Evolutionary conservation across 2,113 vertebrate genomes (phyloP).

Genomic region (Climacteris rufus): DNA sequence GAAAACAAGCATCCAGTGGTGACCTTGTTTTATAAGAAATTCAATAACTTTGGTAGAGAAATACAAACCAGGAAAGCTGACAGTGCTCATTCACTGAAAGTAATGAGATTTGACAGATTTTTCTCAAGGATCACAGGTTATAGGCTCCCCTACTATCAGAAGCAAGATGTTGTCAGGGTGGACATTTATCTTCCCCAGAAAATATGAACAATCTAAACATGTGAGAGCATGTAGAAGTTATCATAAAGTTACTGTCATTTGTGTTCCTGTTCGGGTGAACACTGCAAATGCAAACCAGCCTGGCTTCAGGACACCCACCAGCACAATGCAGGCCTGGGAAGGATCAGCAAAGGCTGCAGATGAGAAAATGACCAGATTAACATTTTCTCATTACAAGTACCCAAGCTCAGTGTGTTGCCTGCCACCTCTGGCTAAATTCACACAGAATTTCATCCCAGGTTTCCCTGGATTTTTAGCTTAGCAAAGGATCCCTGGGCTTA

Average conservation of each 20-base stretch:
- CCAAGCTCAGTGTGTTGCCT: neutral
- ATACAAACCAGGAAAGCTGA: neutral
- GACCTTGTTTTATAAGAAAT: neutral
- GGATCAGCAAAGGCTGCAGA: neutral
- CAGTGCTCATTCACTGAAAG: neutral
- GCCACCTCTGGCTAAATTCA: neutral
- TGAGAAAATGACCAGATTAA: neutral
- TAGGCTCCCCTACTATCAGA: neutral
- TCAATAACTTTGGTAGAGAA: neutral
- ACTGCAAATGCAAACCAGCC: neutral
- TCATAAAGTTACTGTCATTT: neutral
- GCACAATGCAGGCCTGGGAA: neutral
- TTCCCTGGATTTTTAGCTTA: neutral
- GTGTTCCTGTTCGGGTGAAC: neutral
- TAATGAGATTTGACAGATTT: neutral
- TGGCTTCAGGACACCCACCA: neutral
- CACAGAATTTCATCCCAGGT: neutral
- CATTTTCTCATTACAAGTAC: neutral
- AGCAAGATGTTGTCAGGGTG: neutral
- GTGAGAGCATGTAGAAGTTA: neutral
- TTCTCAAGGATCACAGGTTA: neutral
- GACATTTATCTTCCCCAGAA: neutral
- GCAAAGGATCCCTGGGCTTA: neutral
- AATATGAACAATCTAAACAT: neutral
- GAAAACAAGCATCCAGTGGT: neutral